Conservation (phyloP, 35 echinoderm and acorn worm species). For the Acanthaster planci region DNA sequence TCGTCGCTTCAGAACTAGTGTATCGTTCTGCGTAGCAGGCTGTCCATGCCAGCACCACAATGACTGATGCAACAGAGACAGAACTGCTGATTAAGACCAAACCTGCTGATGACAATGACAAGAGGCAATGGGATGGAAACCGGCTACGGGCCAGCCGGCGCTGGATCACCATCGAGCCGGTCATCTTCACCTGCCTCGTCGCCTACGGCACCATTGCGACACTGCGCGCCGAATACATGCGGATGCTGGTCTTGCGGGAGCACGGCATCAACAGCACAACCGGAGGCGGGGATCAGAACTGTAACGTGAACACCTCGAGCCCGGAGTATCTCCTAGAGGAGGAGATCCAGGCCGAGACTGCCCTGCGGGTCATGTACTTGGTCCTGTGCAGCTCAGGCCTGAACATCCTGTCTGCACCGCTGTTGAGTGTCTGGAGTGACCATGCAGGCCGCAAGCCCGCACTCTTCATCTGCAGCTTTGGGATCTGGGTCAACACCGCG, state of each 20-base stretch:
- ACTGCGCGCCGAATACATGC: slow-evolving; percentile 40
- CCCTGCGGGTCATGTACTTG: slow-evolving; percentile 13
- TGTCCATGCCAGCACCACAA: no score
- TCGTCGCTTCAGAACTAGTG: no score
- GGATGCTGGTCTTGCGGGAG: neutral
- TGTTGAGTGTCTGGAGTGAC: slow-evolving; percentile 41
- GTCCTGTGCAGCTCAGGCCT: neutral
- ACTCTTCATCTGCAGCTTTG: neutral
- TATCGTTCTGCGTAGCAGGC: no score
- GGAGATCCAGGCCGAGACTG: slow-evolving; percentile 27
- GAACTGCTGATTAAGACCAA: no score
- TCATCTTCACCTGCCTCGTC: slow-evolving; percentile 22
- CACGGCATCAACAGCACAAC: slow-evolving; percentile 6
- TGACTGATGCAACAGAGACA: no score
- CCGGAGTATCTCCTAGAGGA: neutral
- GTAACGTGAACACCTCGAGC: neutral
- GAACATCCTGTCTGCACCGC: slow-evolving; percentile 12
- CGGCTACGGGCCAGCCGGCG: neutral
- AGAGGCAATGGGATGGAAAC: neutral
- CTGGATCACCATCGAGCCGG: slow-evolving; percentile 59
- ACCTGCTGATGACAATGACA: no score
- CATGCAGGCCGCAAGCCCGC: slow-evolving; percentile 38
- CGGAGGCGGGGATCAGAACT: neutral
- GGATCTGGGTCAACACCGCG: slow-evolving; percentile 7
- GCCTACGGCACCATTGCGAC: slow-evolving; percentile 46